Evolutionary conservation across 1,140 invertebrate genomes (phyloP), one percentile per base, ranked within the genome.

Genomic region (Trichonephila inaurata): DNA sequence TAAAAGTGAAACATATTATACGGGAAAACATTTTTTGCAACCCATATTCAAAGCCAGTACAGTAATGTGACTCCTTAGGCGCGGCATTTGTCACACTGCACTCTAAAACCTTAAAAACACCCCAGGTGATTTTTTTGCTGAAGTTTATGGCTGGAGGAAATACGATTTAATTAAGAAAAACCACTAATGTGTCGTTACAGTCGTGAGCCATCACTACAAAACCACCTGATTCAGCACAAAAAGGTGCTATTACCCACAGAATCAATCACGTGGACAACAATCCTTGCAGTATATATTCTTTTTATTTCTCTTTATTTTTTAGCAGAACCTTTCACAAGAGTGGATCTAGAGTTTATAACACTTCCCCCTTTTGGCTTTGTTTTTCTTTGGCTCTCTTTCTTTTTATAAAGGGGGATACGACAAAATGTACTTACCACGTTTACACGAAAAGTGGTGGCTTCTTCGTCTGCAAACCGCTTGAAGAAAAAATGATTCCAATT

Each of bases 381-480:
- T 58, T 24, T 21, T 60, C 82, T 85, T 58, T 83, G 7, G 12
- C n/a, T 7, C 14, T n/a, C 0, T 58, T 51, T 81, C 16, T 28
- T 40, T 82, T 82, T 18, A 33, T 24, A 44, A 81, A 81, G 33
- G 19, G 5, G 85, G 58, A 28, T 87, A 89, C 87, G 87, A 89
- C 87, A 66, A 89, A 89, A 89, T 69, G 61, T 89, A 89, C 87
- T 89, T 89, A 89, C 87, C 87, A 64, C 87, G 51, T 33, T 69
- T 89, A 89, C 87, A 66, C 28, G 51, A 89, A 89, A 89, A 66
- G 87, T 89, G 44, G 61, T 51, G 7, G 21, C 28, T 33, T 16
- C n/a, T 10, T 10, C 18, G 18, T 33, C 24, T 24, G 24, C 21
- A 33, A 40, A 62, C 16, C 18, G 19, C 33, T 89, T 89, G 69